Conservation (phyloP, 2,888 invertebrate species). For the Subacronicta megacephala region DNA sequence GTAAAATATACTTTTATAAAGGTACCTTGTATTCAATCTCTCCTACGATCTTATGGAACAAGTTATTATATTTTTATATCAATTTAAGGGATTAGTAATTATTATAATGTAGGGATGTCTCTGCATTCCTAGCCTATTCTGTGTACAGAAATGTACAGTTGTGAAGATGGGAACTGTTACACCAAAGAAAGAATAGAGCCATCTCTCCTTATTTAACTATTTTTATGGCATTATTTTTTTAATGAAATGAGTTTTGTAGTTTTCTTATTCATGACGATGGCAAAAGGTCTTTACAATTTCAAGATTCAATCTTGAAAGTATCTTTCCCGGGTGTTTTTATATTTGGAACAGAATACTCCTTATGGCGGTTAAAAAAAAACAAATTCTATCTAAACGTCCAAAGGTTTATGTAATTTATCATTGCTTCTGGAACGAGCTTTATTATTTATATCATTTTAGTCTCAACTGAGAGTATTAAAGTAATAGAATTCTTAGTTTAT, state of each 20-base stretch:
- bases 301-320: slow-evolving; percentile 51
- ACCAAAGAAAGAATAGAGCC: slow-evolving; percentile 74
- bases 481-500: no score
- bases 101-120: slow-evolving; percentile 1
- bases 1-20: no score
- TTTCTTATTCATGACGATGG: slow-evolving; percentile 67
- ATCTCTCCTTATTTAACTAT: slow-evolving; percentile 82
- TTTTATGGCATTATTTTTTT: slow-evolving; percentile 81
- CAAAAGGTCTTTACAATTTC: slow-evolving; percentile 59
- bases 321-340: slow-evolving; percentile 30
- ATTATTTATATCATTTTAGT: not conserved
- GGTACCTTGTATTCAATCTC: no score
- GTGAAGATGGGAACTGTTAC: slow-evolving; percentile 78
- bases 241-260: slow-evolving; percentile 74
- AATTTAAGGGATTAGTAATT: no score
- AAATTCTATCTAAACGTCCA: slow-evolving; percentile 1
- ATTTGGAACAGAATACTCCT: slow-evolving; percentile 4
- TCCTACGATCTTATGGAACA: no score
- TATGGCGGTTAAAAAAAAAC: slow-evolving; percentile 20
- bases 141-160: slow-evolving; percentile 71
- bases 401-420: slow-evolving; percentile 12
- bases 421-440: slow-evolving; percentile 7
- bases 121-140: slow-evolving; percentile 64
- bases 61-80: no score
- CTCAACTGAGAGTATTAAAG: no score